Base-by-base conservation (phyloP, 2,113 vertebrate genomes). In the Plecturocebus donacophilus region DNA sequence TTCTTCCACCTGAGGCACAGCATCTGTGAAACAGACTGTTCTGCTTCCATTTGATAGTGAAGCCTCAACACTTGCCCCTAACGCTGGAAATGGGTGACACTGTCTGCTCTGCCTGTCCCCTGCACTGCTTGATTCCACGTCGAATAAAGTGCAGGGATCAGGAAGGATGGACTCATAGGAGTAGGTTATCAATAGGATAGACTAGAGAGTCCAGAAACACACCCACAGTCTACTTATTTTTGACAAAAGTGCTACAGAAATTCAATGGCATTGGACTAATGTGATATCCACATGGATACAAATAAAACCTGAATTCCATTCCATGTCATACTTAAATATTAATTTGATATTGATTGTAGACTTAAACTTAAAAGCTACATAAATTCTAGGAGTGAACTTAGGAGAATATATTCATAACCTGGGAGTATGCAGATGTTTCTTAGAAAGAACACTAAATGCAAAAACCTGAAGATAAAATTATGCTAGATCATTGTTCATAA, bases 1-100 rank as follows among this genome's bases (percentile, higher is more conserved):
- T 10, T 27, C 4, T 40, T 82, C 27, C 9, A 2, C 5, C n/a
- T 16, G 35, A 4, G 0, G 6, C 64, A n/a, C 21, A 23, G 11
- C 13, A 0, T 7, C 47, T 66, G 1, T 2, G 23, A 38, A 5
- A 3, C 27, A 25, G 38, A 38, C 27, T 4, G 0, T 49, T 30
- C 61, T 64, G 61, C 61, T 64, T 64, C 14, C 27, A 6, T 64
- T 27, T 27, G 8, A 30, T 1, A 23, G 47, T 10, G 38, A 9
- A 64, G 21, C 0, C 0, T 30, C 20, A 5, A 1, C 1, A 0
- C 4, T 6, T 20, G 5, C 11, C 11, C 45, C 9, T 19, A 23
- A 12, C 25, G 38, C 38, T 8, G 35, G n/a, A n/a, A 32, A 1
- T 1, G 16, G 23, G 35, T 14, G 12, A 17, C 19, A 3, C 20